phyloP scores from a whole-genome alignment of 2,888 invertebrate species.

The Rhimphoctona megacephalus region DNA sequence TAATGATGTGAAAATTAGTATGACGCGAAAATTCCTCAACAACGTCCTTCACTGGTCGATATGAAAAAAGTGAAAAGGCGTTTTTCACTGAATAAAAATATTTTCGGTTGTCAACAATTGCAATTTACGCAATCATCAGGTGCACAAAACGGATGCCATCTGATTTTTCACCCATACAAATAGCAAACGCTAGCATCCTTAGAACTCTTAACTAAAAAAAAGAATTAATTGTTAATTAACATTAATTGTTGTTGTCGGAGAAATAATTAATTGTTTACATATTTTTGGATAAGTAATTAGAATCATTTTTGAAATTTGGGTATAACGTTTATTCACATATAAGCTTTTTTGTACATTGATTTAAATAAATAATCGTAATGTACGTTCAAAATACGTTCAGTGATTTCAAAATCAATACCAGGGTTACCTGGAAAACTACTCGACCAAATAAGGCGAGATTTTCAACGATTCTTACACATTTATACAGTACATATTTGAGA shows the following conservation, averaged over 20 bases:
- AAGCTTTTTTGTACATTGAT: constrained; percentile 15
- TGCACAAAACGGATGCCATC: no score
- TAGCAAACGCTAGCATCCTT: no score
- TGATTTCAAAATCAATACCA: constrained; percentile 1
- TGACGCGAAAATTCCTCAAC: no score
- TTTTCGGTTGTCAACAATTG: no score
- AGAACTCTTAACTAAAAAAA: no score
- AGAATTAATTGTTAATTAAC: neutral
- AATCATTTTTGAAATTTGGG: neutral
- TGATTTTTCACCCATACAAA: no score
- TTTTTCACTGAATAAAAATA: no score
- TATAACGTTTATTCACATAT: constrained; percentile 21
- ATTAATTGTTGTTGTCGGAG: no score
- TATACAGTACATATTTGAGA: constrained; percentile 13
- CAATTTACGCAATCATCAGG: no score
- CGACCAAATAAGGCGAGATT: constrained; percentile 1
- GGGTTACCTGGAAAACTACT: neutral
- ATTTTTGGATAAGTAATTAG: neutral
- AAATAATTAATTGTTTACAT: neutral
- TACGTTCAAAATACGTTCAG: constrained; percentile 8
- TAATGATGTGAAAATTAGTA: no score
- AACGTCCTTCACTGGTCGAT: no score
- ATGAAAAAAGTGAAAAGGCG: no score
- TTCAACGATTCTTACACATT: neutral
- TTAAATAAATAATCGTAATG: constrained; percentile 5